Evolutionary conservation across 2,888 invertebrate genomes (phyloP).

Genomic region (Zele albiditarsus): DNA sequence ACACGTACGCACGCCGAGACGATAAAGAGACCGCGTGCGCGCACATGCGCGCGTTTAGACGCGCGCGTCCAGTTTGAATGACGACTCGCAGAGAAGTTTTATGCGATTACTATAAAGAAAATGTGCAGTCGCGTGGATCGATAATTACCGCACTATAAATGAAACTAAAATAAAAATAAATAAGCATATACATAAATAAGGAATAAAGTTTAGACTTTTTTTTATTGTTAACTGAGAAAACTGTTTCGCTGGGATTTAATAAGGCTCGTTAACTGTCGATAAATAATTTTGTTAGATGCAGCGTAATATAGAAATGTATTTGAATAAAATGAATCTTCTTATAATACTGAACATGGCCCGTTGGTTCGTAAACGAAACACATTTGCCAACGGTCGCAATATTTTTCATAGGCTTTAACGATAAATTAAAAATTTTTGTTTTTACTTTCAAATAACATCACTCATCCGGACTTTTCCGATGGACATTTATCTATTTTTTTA

Average conservation of each 20-base stretch:
- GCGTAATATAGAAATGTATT: too few species aligned
- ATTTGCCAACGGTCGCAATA: too few species aligned
- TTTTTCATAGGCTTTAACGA: too few species aligned
- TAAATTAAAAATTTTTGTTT: too few species aligned
- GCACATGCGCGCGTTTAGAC: constrained; percentile 2
- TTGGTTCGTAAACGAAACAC: too few species aligned
- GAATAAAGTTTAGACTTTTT: not conserved
- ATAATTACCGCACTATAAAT: constrained; percentile 9
- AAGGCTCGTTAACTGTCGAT: too few species aligned
- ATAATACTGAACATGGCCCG: too few species aligned
- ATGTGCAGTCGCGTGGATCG: constrained; percentile 4
- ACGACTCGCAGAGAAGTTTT: constrained; percentile 6
- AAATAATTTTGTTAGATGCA: too few species aligned
- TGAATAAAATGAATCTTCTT: too few species aligned
- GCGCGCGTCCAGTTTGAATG: constrained; percentile 13
- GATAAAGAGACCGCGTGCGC: constrained; percentile 19
- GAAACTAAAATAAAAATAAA: constrained; percentile 5
- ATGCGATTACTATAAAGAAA: constrained; percentile 10
- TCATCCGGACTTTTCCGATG: too few species aligned
- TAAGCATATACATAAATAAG: not conserved
- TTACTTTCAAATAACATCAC: too few species aligned
- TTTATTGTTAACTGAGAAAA: not conserved
- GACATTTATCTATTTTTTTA: too few species aligned
- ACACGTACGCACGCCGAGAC: constrained; percentile 30
- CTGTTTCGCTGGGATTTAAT: not conserved